Conservation (phyloP, 2,888 invertebrate genomes). For the Panorpa germanica region DNA sequence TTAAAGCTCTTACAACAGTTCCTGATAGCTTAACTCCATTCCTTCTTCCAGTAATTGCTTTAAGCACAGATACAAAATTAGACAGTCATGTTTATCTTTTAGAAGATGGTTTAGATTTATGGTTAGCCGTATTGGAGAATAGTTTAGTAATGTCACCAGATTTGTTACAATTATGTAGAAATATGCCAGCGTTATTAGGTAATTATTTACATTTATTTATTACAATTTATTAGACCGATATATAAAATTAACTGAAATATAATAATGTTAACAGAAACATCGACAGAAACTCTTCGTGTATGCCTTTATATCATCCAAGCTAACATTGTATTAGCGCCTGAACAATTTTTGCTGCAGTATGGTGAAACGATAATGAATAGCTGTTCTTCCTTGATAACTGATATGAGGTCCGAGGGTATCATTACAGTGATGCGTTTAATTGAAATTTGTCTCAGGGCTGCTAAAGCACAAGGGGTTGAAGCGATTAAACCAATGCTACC, state of each 20-base stretch:
- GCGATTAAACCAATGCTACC: constrained; percentile 43
- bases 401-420: constrained; percentile 56
- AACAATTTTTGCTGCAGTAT: constrained; percentile 52
- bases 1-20: constrained; percentile 48
- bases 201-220: constrained; percentile 15
- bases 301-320: constrained; percentile 68
- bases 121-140: constrained; percentile 70
- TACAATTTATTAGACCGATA: neutral
- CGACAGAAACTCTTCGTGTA: constrained; percentile 61
- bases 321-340: constrained; percentile 61
- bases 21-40: constrained; percentile 38
- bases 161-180: constrained; percentile 52
- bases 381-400: constrained; percentile 52
- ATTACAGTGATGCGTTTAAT: constrained; percentile 54
- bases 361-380: constrained; percentile 50
- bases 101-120: constrained; percentile 82
- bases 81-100: constrained; percentile 74
- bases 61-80: constrained; percentile 61
- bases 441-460: constrained; percentile 56
- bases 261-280: constrained; percentile 39
- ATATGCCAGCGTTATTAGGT: constrained; percentile 58
- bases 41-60: constrained; percentile 43
- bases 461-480: constrained; percentile 52
- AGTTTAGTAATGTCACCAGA: constrained; percentile 42
- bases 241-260: constrained; percentile 4